A percentile compares a stretch with the other conserved stretches of the same genome.
Conservation (phyloP, 2,888 invertebrate genomes). For the Leptogaster cylindrica region DNA sequence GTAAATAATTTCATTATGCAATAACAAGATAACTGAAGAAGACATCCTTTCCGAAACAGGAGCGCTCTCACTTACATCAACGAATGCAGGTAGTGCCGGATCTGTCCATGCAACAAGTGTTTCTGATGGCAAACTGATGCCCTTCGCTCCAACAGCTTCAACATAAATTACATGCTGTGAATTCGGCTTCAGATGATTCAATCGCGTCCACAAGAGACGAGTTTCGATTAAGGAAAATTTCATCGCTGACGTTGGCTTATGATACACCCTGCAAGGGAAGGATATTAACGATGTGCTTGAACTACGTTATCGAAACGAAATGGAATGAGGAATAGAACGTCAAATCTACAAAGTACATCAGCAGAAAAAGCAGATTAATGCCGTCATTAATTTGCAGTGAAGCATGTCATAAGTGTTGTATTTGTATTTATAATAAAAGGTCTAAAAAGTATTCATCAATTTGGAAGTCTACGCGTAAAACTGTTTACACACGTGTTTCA, state of each 20-base stretch:
- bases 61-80: slow-evolving; percentile 74
- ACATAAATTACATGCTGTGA: slow-evolving; percentile 83
- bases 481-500: neutral
- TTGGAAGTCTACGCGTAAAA: slow-evolving; percentile 6
- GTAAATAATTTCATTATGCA: slow-evolving; percentile 44
- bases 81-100: slow-evolving; percentile 84
- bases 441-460: slow-evolving; percentile 20
- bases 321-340: neutral
- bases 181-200: slow-evolving; percentile 77
- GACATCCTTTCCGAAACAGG: neutral
- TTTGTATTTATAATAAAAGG: slow-evolving; percentile 25
- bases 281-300: slow-evolving; percentile 3
- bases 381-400: slow-evolving; percentile 34
- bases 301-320: neutral
- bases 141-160: slow-evolving; percentile 71
- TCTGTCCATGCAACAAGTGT: slow-evolving; percentile 86
- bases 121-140: slow-evolving; percentile 79
- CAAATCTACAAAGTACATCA: slow-evolving; percentile 2
- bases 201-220: slow-evolving; percentile 72
- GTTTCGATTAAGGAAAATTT: slow-evolving; percentile 70
- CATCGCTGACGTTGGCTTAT: slow-evolving; percentile 71
- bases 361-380: slow-evolving; percentile 25
- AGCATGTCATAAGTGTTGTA: slow-evolving; percentile 1
- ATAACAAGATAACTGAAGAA: neutral
- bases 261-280: slow-evolving; percentile 67